A percentile compares a stretch with the other conserved stretches of the same genome.
Conservation (phyloP, 2,113 vertebrate species). For the Cyanocitta stelleri region DNA sequence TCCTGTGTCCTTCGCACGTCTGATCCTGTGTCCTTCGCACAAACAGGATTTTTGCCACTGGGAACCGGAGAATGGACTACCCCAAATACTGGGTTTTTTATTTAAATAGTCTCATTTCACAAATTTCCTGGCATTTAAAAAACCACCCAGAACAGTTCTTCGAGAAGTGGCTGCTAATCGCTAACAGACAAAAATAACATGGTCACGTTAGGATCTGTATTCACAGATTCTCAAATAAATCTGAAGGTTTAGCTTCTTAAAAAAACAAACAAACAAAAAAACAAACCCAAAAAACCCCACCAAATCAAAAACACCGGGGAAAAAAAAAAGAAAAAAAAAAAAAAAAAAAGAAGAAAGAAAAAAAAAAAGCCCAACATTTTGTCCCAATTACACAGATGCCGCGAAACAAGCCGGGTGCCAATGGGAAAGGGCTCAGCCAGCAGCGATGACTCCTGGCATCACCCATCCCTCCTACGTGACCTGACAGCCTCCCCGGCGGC, state of each 20-base stretch:
- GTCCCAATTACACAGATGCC: neutral
- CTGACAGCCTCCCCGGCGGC: constrained; percentile 3
- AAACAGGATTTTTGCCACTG: neutral
- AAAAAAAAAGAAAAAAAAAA: too few relatives aligned
- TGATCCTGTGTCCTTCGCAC: accelerated
- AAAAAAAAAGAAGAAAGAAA: neutral
- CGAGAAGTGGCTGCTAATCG: accelerated
- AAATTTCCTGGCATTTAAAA: neutral
- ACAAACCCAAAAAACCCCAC: too few relatives aligned
- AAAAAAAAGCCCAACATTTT: neutral
- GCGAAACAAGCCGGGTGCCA: neutral
- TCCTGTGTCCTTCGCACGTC: neutral
- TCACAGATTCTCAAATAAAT: neutral
- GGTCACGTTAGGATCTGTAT: neutral
- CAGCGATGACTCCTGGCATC: constrained; percentile 6
- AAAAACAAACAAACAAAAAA: neutral
- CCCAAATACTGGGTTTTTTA: neutral
- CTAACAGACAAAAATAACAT: neutral
- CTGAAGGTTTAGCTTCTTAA: neutral
- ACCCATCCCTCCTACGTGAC: constrained; percentile 9
- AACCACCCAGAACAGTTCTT: accelerated
- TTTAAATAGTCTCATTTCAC: neutral
- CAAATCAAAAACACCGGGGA: neutral
- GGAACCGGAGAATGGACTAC: neutral
- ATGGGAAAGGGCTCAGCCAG: neutral